Conservation (phyloP, 2,113 vertebrate species). For the Thryonomys swinderianus region DNA sequence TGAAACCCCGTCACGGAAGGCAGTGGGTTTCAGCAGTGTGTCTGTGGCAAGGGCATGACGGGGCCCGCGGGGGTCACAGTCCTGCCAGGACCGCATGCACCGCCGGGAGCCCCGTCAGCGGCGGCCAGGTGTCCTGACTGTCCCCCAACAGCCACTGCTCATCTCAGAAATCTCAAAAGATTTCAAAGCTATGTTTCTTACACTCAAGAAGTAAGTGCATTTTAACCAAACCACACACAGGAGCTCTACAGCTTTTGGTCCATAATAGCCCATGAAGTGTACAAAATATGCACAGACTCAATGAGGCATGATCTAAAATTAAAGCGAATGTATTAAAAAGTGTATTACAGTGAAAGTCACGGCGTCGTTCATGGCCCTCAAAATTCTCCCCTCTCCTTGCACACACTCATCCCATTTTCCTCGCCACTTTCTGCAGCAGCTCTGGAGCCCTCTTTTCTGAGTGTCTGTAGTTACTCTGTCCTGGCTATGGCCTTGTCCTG, state of each 20-base stretch:
- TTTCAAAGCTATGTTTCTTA: background rate
- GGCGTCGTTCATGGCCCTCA: too few relatives aligned
- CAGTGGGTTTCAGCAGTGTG: too few relatives aligned
- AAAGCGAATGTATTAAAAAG: background rate
- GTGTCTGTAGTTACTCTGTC: background rate
- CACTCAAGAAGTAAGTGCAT: too few relatives aligned
- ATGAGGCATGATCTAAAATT: background rate
- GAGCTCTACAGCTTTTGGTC: background rate
- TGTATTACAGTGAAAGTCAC: background rate
- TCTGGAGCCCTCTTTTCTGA: background rate
- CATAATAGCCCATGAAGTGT: background rate
- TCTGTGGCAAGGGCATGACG: background rate
- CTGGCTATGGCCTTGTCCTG: background rate
- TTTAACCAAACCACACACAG: background rate
- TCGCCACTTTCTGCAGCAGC: background rate
- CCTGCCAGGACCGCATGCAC: background rate
- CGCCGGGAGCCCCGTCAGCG: background rate
- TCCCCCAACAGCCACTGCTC: background rate
- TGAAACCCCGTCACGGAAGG: background rate
- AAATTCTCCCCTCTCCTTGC: background rate
- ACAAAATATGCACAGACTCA: background rate
- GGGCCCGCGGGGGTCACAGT: rapidly evolving
- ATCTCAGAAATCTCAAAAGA: slow-evolving; percentile 16
- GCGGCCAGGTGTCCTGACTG: background rate
- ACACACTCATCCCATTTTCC: background rate